These are phyloP conservation scores for Drosophila maculinotata DNA, from an alignment of 2,888 invertebrate genomes.

Conservation along the genomic window DNA sequence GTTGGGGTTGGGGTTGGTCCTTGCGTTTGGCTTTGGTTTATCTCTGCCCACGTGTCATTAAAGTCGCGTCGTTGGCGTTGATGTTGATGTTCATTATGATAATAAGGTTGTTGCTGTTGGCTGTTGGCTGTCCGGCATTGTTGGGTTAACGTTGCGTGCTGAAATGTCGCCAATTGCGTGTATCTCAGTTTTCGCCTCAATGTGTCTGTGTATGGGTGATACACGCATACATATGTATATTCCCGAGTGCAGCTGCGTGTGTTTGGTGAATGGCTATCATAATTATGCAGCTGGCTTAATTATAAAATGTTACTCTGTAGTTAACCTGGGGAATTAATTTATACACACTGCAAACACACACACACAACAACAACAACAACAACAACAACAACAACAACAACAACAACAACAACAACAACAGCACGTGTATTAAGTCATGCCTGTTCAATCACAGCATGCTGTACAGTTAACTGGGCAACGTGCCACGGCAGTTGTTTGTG, in stretches of 20 bases:
- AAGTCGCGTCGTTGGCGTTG: conserved; percentile 56
- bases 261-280: conserved; percentile 57
- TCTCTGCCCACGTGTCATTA: conserved; percentile 42
- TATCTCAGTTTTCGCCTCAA: conserved; percentile 48
- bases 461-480: conserved; percentile 40
- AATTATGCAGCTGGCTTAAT: conserved; percentile 81
- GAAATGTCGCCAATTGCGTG: conserved; percentile 77
- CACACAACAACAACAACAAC: conserved; percentile 20
- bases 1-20: conserved; percentile 4
- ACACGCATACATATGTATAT: conserved; percentile 16
- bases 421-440: conserved; percentile 14
- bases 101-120: conserved; percentile 58
- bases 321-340: conserved; percentile 79
- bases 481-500: conserved; percentile 11
- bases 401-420: conserved; percentile 18
- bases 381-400: conserved; percentile 9
- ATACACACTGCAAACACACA: conserved; percentile 47
- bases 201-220: conserved; percentile 7
- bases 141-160: conserved; percentile 74
- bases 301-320: conserved; percentile 76
- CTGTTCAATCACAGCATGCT: conserved; percentile 62
- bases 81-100: conserved; percentile 74
- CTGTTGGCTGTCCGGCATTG: conserved; percentile 38
- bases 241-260: not conserved
- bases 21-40: not conserved